Evolutionary conservation across 2,797 vertebrate genomes (phyloP).

Genomic region (Labeo calbasu): DNA sequence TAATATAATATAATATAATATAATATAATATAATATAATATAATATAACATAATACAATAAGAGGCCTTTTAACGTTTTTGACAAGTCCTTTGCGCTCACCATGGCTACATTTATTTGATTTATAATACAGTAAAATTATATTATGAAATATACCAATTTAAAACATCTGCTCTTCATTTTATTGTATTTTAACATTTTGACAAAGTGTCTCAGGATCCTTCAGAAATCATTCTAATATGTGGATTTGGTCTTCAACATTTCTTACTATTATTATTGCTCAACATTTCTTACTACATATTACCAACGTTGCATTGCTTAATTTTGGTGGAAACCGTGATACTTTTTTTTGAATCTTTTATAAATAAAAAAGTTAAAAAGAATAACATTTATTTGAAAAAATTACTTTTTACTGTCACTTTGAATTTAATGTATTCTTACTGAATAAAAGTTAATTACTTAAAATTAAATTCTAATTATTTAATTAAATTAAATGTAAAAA

Average conservation of each 20-base stretch:
- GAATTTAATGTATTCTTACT: not conserved
- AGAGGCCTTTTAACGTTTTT: too few species aligned
- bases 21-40: too few species aligned
- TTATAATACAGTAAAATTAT: too few species aligned
- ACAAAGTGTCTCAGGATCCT: not conserved
- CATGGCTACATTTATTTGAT: too few species aligned
- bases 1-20: too few species aligned
- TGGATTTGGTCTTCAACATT: not conserved
- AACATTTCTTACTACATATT: not conserved
- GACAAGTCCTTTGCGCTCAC: too few species aligned
- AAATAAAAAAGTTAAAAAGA: not conserved
- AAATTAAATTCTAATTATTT: not conserved
- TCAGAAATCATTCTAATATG: not conserved
- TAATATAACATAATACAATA: too few species aligned
- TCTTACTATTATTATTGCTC: not conserved
- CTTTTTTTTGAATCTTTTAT: not conserved
- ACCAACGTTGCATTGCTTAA: not conserved
- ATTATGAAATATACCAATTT: too few species aligned
- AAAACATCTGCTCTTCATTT: not conserved
- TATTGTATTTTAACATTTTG: not conserved
- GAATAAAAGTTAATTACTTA: not conserved
- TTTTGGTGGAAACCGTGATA: not conserved
- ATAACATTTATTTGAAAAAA: not conserved
- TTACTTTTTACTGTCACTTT: not conserved
- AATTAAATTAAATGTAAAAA: too few species aligned